Conservation (phyloP, 2,797 vertebrate genomes). For the Moxostoma hubbsi region DNA sequence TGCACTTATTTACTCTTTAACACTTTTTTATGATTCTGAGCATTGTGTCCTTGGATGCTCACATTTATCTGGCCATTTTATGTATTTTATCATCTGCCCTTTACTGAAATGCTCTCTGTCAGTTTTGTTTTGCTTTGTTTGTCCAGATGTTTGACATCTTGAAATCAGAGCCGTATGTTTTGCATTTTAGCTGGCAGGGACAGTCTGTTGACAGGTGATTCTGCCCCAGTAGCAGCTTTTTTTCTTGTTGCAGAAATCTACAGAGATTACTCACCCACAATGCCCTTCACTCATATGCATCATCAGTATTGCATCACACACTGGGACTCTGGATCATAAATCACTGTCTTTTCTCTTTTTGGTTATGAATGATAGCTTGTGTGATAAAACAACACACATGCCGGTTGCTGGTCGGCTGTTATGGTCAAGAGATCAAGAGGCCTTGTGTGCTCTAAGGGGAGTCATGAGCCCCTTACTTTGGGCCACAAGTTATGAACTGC, state of each 20-base stretch:
- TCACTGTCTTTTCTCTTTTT: slow-evolving; percentile 49
- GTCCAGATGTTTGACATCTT: slow-evolving; percentile 56
- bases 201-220: slow-evolving; percentile 57
- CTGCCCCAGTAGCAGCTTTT: slow-evolving; percentile 30
- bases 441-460: slow-evolving; percentile 1
- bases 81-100: slow-evolving; percentile 41
- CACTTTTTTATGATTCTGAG: no score
- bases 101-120: slow-evolving; percentile 46
- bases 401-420: slow-evolving; percentile 9
- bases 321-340: slow-evolving; percentile 28
- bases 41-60: slow-evolving; percentile 22
- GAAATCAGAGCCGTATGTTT: slow-evolving; percentile 54
- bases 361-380: slow-evolving; percentile 33
- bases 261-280: slow-evolving; percentile 55
- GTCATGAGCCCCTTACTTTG: not conserved
- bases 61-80: slow-evolving; percentile 30
- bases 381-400: slow-evolving; percentile 2
- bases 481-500: not conserved
- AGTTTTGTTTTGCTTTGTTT: slow-evolving; percentile 53
- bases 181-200: slow-evolving; percentile 55
- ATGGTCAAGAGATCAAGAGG: slow-evolving; percentile 15
- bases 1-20: no score
- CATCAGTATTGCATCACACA: slow-evolving; percentile 41
- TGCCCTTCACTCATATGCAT: slow-evolving; percentile 50
- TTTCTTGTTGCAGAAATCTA: slow-evolving; percentile 40